phyloP scores from a whole-genome alignment of 2,113 vertebrate genomes.

The Syngnathus scovelli region DNA sequence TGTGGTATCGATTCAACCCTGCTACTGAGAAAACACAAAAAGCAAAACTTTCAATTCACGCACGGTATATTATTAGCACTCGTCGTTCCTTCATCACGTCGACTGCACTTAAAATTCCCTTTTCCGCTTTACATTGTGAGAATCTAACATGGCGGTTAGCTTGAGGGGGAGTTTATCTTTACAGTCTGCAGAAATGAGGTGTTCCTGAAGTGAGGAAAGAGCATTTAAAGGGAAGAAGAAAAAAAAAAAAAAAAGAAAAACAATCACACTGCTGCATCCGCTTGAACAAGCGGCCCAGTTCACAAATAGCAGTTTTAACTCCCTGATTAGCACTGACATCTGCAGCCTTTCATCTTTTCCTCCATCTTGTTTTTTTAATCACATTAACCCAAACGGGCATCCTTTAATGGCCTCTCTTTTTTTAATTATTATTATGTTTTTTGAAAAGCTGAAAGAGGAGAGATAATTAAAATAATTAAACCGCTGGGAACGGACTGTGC shows the following conservation, averaged over 20 bases:
- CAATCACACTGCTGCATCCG: constrained; percentile 42
- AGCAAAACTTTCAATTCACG: no score
- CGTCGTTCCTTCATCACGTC: background rate
- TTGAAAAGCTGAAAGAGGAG: constrained; percentile 77
- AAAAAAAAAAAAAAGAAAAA: constrained; percentile 1
- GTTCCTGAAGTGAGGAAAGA: constrained; percentile 56
- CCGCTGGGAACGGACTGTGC: constrained; percentile 74
- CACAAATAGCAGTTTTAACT: constrained; percentile 66
- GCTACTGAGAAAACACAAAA: no score
- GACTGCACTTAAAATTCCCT: constrained; percentile 43
- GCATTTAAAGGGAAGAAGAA: constrained; percentile 23
- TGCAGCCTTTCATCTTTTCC: constrained; percentile 81
- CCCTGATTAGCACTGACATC: constrained; percentile 77
- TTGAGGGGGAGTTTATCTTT: constrained; percentile 56
- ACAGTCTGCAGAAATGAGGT: constrained; percentile 47
- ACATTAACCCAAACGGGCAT: constrained; percentile 83
- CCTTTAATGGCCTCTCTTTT: constrained; percentile 80
- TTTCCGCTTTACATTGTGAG: constrained; percentile 20
- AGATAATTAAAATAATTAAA: constrained; percentile 93
- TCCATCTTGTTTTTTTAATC: constrained; percentile 76
- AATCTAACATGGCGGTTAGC: constrained; percentile 52
- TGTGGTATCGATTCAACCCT: no score
- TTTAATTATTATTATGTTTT: constrained; percentile 44
- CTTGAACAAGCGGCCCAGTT: constrained; percentile 72
- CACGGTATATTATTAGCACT: no score